Evolutionary conservation across 2,797 vertebrate genomes (phyloP).

Genomic region (Xyrichtys novacula): DNA sequence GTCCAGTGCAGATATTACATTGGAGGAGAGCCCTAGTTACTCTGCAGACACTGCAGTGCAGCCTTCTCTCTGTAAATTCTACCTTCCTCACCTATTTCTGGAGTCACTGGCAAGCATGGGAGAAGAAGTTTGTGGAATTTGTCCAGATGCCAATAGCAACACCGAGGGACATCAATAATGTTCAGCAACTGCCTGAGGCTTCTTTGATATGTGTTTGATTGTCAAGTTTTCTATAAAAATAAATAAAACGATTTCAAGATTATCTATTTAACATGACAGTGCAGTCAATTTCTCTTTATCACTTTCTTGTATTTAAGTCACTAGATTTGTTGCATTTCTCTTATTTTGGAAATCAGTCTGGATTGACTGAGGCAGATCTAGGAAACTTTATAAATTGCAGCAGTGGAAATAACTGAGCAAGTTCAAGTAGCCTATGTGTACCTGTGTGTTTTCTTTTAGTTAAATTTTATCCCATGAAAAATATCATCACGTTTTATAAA

Average conservation of each 20-base stretch:
- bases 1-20: constrained; percentile 52
- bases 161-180: constrained; percentile 54
- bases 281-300: background rate
- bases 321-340: background rate
- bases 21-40: constrained; percentile 60
- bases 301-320: background rate
- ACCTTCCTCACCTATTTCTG: constrained; percentile 71
- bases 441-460: background rate
- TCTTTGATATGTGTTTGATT: background rate
- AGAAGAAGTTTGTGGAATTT: constrained; percentile 67
- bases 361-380: background rate
- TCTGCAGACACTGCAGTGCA: constrained; percentile 82
- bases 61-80: constrained; percentile 60
- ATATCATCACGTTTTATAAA: background rate
- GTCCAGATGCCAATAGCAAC: constrained; percentile 71
- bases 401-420: background rate
- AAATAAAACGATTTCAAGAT: background rate
- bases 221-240: no score
- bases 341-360: background rate
- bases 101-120: constrained; percentile 55
- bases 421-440: background rate
- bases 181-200: constrained; percentile 6
- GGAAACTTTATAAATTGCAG: background rate
- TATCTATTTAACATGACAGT: background rate
- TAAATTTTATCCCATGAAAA: background rate